Percentiles rank a stretch among this genome's conserved stretches.
Evolutionary conservation across 2,113 vertebrate species (phyloP).

Genomic region (Bambusicola thoracicus): DNA sequence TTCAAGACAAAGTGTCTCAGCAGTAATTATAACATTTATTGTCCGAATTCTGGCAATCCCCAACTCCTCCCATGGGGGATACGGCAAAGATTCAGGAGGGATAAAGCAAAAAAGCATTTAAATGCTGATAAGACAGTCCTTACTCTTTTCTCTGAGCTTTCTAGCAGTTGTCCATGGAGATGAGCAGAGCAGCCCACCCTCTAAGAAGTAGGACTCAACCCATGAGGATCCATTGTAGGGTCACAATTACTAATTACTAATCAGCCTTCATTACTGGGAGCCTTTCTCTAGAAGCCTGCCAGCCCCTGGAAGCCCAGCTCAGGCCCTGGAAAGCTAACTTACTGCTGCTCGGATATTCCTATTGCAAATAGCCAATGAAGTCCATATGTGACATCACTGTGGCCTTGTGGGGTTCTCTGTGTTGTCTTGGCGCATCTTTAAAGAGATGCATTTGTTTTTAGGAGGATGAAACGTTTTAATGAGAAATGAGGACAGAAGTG

Average conservation of each 20-base stretch:
- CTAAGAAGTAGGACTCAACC: not conserved
- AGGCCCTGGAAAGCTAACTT: not conserved
- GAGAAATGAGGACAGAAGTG: not conserved
- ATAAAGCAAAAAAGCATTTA: not conserved
- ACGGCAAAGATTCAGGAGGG: not conserved
- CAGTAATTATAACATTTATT: not conserved
- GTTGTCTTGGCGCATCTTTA: slow-evolving; percentile 11
- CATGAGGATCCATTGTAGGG: not conserved
- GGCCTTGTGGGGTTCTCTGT: not conserved
- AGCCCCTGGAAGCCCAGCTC: not conserved
- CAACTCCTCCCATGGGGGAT: not conserved
- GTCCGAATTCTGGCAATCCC: not conserved
- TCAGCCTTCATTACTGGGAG: not conserved
- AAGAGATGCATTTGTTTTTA: not conserved
- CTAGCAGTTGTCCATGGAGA: not conserved
- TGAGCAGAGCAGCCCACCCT: not conserved
- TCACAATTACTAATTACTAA: not conserved
- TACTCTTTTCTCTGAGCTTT: not conserved
- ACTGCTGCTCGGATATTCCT: not conserved
- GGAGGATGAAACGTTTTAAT: not conserved
- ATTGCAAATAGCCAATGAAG: not conserved
- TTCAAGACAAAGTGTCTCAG: not conserved
- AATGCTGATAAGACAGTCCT: not conserved
- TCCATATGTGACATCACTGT: not conserved
- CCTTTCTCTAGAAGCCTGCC: not conserved